phyloP scores from a whole-genome alignment of 2,113 vertebrate genomes.

The Spilogale gracilis region DNA sequence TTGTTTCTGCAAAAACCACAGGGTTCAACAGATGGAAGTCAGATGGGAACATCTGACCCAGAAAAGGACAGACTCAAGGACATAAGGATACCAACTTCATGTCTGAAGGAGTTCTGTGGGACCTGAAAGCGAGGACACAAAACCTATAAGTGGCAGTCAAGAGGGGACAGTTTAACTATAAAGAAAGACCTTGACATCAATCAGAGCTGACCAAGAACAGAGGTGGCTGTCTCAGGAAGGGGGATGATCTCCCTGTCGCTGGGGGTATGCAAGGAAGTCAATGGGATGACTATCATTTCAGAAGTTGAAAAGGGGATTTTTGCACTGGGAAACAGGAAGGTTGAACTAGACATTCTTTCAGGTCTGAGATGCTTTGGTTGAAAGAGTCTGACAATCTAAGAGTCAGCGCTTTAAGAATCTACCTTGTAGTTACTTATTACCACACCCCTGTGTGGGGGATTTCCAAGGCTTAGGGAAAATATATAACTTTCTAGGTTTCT shows the following conservation, averaged over 20 bases:
- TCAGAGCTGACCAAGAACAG: neutral
- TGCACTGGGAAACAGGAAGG: neutral
- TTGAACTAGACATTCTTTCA: neutral
- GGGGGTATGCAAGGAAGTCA: neutral
- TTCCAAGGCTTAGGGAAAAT: neutral
- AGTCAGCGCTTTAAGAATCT: neutral
- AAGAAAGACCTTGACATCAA: neutral
- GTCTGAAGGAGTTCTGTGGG: neutral
- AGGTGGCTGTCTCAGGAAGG: neutral
- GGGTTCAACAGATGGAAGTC: neutral
- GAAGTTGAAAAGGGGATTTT: neutral
- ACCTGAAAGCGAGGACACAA: neutral
- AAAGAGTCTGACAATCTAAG: neutral
- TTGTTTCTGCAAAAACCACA: neutral
- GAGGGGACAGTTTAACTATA: neutral
- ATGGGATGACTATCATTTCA: neutral
- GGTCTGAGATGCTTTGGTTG: neutral
- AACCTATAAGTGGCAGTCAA: neutral
- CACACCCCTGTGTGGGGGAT: neutral
- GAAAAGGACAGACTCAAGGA: neutral
- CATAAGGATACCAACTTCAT: neutral
- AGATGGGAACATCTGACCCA: neutral
- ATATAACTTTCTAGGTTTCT: neutral
- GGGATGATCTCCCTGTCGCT: neutral
- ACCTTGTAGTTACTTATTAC: neutral